phyloP scores from a whole-genome alignment of 2,113 vertebrate genomes.

The Ptychochromis oligacanthus region DNA sequence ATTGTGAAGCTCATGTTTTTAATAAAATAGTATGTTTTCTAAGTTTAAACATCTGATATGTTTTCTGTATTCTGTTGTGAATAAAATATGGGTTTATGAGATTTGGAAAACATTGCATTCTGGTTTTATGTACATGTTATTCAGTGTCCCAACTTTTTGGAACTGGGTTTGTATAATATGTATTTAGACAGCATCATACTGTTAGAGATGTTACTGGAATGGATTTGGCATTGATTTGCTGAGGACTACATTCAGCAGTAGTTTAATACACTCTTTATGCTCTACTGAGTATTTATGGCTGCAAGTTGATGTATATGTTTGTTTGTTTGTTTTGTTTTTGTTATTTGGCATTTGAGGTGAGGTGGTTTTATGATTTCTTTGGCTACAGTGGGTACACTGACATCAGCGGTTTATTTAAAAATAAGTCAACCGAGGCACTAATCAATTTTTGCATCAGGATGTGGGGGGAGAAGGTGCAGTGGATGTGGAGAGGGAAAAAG shows the following conservation, averaged over 20 bases:
- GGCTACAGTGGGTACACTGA: neutral
- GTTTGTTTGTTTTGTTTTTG: no score
- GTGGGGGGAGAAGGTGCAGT: neutral
- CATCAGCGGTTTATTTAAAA: slow-evolving; percentile 17
- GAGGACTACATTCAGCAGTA: neutral
- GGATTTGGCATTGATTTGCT: neutral
- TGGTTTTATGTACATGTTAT: no score
- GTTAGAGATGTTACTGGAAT: neutral
- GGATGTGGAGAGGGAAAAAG: neutral
- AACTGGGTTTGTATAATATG: neutral
- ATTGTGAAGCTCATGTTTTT: no score
- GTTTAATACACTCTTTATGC: neutral
- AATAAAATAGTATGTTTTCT: no score
- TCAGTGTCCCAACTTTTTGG: no score
- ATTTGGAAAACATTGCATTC: no score
- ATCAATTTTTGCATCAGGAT: neutral
- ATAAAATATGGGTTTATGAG: no score
- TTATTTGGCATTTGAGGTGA: neutral
- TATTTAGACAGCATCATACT: neutral
- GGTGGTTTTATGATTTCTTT: neutral
- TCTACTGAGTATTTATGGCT: neutral
- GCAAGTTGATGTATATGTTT: neutral
- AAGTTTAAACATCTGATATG: no score
- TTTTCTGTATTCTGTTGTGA: no score
- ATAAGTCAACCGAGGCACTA: slow-evolving; percentile 8